Evolutionary conservation across 2,113 vertebrate genomes (phyloP).

Genomic region (Probosciger aterrimus): DNA sequence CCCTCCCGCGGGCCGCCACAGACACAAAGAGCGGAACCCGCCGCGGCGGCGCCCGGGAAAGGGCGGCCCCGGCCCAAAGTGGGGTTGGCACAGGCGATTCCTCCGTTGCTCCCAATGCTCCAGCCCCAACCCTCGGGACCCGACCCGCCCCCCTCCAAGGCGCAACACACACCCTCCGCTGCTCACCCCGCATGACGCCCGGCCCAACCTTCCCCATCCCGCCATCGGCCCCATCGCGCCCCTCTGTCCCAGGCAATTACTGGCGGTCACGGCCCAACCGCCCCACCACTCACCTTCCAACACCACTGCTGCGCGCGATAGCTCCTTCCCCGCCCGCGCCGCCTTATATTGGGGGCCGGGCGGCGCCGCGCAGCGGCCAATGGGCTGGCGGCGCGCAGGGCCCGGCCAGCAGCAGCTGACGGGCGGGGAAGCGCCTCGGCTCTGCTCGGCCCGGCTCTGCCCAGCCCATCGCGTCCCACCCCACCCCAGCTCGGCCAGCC

Average conservation of each 20-base stretch:
- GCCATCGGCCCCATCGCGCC: too few relatives aligned
- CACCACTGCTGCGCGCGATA: background rate
- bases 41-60: background rate
- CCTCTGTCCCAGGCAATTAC: background rate
- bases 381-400: background rate
- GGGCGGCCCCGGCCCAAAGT: background rate
- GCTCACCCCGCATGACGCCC: background rate
- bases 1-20: background rate
- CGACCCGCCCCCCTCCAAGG: background rate
- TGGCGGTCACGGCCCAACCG: background rate
- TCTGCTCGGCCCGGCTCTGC: background rate
- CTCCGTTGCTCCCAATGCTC: background rate
- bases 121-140: background rate
- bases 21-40: background rate
- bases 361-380: conserved; percentile 17
- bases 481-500: too few relatives aligned
- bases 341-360: background rate
- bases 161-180: background rate
- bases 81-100: too few relatives aligned
- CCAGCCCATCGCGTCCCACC: background rate
- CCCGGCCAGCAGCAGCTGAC: background rate
- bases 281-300: background rate
- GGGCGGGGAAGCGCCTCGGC: background rate
- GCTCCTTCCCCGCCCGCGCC: background rate
- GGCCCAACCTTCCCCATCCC: too few relatives aligned